Conservation (phyloP, 2,113 vertebrate genomes). For the Actenoides hombroni region DNA sequence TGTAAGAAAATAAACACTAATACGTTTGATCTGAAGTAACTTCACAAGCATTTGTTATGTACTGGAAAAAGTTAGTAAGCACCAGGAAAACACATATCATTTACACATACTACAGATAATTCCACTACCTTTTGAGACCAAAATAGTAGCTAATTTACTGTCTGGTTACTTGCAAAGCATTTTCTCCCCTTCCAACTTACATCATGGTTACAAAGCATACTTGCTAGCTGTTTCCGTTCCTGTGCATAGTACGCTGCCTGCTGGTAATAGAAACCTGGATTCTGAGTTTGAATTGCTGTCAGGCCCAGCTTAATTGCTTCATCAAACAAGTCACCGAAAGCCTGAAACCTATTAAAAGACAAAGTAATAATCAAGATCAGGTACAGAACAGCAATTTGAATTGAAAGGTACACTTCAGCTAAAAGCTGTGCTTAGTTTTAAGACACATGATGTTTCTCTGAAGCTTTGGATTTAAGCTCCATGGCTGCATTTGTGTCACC, state of each 20-base stretch:
- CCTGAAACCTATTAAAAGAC: conserved; percentile 84
- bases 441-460: background rate
- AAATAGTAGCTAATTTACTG: background rate
- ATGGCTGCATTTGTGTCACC: background rate
- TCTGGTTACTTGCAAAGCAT: background rate
- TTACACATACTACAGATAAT: background rate
- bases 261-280: conserved; percentile 98
- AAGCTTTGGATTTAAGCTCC: background rate
- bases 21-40: background rate
- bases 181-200: conserved; percentile 70
- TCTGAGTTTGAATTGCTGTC: conserved; percentile 97
- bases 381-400: background rate
- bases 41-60: background rate
- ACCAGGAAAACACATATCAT: background rate
- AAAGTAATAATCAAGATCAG: background rate
- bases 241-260: conserved; percentile 95
- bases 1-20: background rate
- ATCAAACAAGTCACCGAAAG: conserved; percentile 97
- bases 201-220: conserved; percentile 86
- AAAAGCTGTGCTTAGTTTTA: background rate
- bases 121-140: background rate
- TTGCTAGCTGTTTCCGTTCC: conserved; percentile 88
- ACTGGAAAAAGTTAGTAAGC: background rate
- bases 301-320: conserved; percentile 97
- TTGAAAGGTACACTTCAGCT: background rate